A percentile compares a stretch with the other conserved stretches of the same genome.
Conservation (phyloP, 2,888 invertebrate genomes). For the Thereva nobilitata region DNA sequence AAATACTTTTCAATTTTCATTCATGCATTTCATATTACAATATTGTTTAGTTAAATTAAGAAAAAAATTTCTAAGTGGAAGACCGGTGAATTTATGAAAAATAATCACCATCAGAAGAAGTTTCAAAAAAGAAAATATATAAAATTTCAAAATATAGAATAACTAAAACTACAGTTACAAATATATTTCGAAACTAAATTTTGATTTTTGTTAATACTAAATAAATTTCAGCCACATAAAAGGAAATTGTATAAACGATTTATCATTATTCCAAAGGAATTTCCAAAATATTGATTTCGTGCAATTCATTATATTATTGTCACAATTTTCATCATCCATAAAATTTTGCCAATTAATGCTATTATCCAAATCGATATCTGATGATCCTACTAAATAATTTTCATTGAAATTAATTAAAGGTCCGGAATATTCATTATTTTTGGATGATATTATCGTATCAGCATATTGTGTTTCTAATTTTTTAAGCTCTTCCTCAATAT, state of each 20-base stretch:
- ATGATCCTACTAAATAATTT: not conserved
- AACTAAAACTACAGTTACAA: no score
- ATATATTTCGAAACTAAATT: no score
- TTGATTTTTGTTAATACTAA: conserved; percentile 30
- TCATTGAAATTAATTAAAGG: conserved; percentile 36
- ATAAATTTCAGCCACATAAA: conserved; percentile 50
- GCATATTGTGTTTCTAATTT: conserved; percentile 51
- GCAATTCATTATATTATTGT: conserved; percentile 42
- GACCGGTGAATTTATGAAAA: no score
- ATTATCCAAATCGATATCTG: conserved; percentile 37
- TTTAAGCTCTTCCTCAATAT: conserved; percentile 53
- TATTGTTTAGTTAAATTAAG: no score
- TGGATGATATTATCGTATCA: conserved; percentile 47
- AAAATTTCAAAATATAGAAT: no score
- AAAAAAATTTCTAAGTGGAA: no score
- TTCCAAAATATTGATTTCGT: conserved; percentile 49
- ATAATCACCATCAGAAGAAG: no score
- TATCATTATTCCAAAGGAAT: conserved; percentile 48
- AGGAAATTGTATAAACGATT: conserved; percentile 47
- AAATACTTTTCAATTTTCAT: no score
- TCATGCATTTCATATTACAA: no score
- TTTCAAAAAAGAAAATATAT: no score
- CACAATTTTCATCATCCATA: conserved; percentile 51
- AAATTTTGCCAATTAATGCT: conserved; percentile 49
- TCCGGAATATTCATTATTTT: conserved; percentile 46